Conservation (phyloP, 2,797 vertebrate species). For the Melanogrammus aeglefinus region DNA sequence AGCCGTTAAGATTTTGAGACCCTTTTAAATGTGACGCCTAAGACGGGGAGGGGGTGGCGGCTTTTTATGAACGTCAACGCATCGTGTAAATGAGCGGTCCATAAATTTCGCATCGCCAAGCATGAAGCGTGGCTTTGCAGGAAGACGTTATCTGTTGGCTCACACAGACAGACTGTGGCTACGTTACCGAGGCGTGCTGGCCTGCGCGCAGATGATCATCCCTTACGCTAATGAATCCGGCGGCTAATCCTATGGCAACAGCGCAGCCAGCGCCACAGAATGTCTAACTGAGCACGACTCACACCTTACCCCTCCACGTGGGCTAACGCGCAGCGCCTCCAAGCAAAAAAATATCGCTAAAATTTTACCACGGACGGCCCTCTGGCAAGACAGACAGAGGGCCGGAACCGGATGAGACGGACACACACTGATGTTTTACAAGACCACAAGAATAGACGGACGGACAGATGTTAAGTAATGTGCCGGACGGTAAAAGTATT, state of each 20-base stretch:
- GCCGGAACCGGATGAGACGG: not conserved
- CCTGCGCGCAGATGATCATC: conserved; percentile 39
- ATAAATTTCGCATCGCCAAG: not conserved
- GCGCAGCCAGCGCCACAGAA: conserved; percentile 6
- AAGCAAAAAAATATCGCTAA: conserved; percentile 51
- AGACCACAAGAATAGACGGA: conserved; percentile 12
- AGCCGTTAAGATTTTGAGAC: too few relatives aligned
- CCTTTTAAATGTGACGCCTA: too few relatives aligned
- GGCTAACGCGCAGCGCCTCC: conserved; percentile 35
- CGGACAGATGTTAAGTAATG: conserved; percentile 18
- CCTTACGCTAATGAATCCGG: conserved; percentile 46
- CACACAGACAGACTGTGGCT: not conserved
- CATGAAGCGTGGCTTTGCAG: not conserved
- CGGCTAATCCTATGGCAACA: conserved; percentile 42
- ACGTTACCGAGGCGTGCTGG: conserved; percentile 20
- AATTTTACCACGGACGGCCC: conserved; percentile 20
- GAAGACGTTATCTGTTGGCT: conserved; percentile 13
- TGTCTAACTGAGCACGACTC: conserved; percentile 32
- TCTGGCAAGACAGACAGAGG: not conserved
- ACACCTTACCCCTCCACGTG: conserved; percentile 41
- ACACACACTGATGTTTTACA: conserved; percentile 2
- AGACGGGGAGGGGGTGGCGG: too few relatives aligned
- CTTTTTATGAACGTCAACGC: not conserved
- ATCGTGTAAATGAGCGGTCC: not conserved
- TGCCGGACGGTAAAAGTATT: too few relatives aligned